These are phyloP conservation scores for Flexamia atlantica DNA, from an alignment of 2,888 invertebrate species.

Conservation along the genomic window DNA sequence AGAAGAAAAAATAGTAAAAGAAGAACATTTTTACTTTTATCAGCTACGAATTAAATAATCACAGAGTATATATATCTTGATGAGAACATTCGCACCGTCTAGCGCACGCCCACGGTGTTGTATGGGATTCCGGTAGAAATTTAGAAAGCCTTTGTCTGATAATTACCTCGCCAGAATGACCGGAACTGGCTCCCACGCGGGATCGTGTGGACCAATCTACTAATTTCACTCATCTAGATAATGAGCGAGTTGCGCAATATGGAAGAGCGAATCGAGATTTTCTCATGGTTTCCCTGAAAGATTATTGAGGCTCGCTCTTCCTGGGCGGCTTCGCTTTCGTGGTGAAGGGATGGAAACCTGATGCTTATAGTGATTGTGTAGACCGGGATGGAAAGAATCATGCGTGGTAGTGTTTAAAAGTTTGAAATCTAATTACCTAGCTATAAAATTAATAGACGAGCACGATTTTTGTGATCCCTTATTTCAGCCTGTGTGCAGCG, in stretches of 20 bases:
- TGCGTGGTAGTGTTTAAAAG: no score
- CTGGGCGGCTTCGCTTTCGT: not conserved
- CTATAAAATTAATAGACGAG: no score
- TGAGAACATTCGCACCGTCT: not conserved
- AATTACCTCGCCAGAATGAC: not conserved
- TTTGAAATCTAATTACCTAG: no score
- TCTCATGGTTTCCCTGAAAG: not conserved
- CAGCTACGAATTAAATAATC: no score
- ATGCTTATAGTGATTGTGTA: no score
- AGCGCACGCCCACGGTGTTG: not conserved
- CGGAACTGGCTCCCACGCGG: not conserved
- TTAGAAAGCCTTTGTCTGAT: not conserved
- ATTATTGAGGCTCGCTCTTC: not conserved
- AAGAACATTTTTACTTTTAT: no score
- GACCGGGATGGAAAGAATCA: no score
- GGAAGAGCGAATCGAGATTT: not conserved
- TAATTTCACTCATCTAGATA: not conserved
- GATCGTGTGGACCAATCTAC: not conserved
- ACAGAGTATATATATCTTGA: no score
- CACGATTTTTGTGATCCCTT: no score
- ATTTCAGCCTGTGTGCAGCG: no score
- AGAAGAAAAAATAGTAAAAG: no score
- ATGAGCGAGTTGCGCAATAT: not conserved
- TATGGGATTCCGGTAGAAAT: not conserved
- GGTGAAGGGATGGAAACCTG: no score